Percentiles rank a stretch among this genome's conserved stretches.
Evolutionary conservation across 2,113 vertebrate genomes (phyloP).

Genomic region (Antechinus flavipes): DNA sequence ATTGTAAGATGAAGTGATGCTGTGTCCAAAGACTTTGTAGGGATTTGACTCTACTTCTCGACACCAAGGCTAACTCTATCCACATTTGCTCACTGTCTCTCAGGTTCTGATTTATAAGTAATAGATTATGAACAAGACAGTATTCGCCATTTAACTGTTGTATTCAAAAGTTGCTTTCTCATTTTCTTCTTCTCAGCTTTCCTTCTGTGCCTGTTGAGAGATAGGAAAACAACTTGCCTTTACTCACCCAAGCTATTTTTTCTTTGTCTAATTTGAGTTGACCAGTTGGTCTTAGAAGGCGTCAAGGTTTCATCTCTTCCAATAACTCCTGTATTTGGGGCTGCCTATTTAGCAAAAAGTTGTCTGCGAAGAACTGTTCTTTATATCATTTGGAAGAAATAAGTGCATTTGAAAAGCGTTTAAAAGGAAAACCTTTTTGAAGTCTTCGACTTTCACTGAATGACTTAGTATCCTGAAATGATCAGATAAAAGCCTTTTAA

Average conservation of each 20-base stretch:
- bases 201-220: slow-evolving; percentile 27
- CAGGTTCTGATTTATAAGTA: not conserved
- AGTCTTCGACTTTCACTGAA: slow-evolving; percentile 13
- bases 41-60: not conserved
- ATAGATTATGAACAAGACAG: not conserved
- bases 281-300: not conserved
- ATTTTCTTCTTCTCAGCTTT: slow-evolving; percentile 38
- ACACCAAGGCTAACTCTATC: not conserved
- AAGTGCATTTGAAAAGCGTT: slow-evolving; percentile 41
- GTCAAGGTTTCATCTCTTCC: slow-evolving; percentile 28
- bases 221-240: slow-evolving; percentile 31
- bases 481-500: slow-evolving; percentile 34
- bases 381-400: slow-evolving; percentile 9
- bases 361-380: not conserved
- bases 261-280: not conserved
- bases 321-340: slow-evolving; percentile 19
- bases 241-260: slow-evolving; percentile 16
- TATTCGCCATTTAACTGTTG: slow-evolving; percentile 21
- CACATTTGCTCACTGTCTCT: not conserved
- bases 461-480: slow-evolving; percentile 6
- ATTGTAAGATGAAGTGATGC: not conserved
- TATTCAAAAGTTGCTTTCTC: not conserved
- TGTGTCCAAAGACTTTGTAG: not conserved
- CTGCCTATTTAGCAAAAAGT: slow-evolving; percentile 26
- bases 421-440: slow-evolving; percentile 42